Percentiles rank a stretch among this genome's conserved stretches.
Evolutionary conservation across 2,888 invertebrate species (phyloP).

Genomic region (Meloe dianella): DNA sequence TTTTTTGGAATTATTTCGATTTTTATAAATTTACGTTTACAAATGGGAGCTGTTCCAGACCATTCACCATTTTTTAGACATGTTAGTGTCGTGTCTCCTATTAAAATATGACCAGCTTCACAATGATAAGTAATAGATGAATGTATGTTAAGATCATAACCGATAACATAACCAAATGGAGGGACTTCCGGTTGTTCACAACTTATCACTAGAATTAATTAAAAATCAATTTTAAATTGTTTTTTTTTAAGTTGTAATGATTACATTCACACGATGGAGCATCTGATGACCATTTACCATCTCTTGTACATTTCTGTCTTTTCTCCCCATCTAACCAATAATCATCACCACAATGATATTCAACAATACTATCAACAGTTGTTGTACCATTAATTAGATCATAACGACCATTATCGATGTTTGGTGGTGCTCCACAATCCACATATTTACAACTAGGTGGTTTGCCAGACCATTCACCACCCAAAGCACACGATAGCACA

Average conservation of each 20-base stretch:
- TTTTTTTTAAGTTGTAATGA: too few relatives aligned
- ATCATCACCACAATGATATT: conserved; percentile 81
- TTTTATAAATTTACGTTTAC: conserved; percentile 72
- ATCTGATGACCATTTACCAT: conserved; percentile 87
- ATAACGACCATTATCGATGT: conserved; percentile 78
- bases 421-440: conserved; percentile 83
- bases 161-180: conserved; percentile 83
- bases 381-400: conserved; percentile 79
- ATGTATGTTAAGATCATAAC: conserved; percentile 88
- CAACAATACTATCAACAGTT: conserved; percentile 78
- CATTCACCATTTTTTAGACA: conserved; percentile 83
- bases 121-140: conserved; percentile 88
- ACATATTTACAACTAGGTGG: conserved; percentile 85
- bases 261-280: conserved; percentile 86
- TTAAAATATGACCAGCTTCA: conserved; percentile 80
- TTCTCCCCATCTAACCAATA: conserved; percentile 81
- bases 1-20: neutral
- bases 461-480: conserved; percentile 83
- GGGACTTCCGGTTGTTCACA: conserved; percentile 89
- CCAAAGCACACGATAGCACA: conserved; percentile 81
- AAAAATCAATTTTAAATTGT: conserved; percentile 8
- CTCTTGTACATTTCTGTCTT: conserved; percentile 75
- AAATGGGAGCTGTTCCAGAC: conserved; percentile 81
- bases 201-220: conserved; percentile 71
- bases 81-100: conserved; percentile 72